A percentile compares a stretch with the other conserved stretches of the same genome.
These are phyloP conservation scores for Lepeophtheirus salmonis DNA, from an alignment of 1,140 invertebrate genomes.

Conservation along the genomic window DNA sequence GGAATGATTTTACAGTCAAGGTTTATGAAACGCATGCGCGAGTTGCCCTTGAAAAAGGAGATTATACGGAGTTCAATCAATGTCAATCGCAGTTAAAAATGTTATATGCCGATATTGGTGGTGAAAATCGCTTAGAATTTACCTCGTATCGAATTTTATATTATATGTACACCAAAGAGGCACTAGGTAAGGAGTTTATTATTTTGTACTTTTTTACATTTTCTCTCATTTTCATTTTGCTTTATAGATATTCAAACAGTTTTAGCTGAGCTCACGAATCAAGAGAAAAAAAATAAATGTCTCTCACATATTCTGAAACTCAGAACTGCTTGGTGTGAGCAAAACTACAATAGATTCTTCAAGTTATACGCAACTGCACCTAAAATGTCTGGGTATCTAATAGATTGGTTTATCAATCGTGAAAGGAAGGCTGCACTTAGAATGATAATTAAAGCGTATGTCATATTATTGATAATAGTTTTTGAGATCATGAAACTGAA, in stretches of 20 bases:
- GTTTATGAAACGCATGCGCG: slow-evolving; percentile 96
- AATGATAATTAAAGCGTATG: slow-evolving; percentile 87
- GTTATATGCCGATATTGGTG: slow-evolving; percentile 57
- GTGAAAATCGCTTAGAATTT: slow-evolving; percentile 61
- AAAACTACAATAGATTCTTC: slow-evolving; percentile 79
- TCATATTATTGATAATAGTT: too few species aligned
- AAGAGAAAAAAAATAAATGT: slow-evolving; percentile 61
- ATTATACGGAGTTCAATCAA: slow-evolving; percentile 97
- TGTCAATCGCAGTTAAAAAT: slow-evolving; percentile 92
- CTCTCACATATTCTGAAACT: slow-evolving; percentile 68
- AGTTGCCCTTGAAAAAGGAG: slow-evolving; percentile 87
- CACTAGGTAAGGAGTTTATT: slow-evolving; percentile 65
- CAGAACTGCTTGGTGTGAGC: slow-evolving; percentile 67
- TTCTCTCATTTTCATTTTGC: slow-evolving; percentile 22
- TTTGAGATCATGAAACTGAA: too few species aligned
- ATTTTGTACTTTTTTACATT: not conserved
- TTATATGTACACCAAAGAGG: slow-evolving; percentile 91
- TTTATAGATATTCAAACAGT: slow-evolving; percentile 75
- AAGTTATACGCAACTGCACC: slow-evolving; percentile 65
- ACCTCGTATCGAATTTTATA: slow-evolving; percentile 85
- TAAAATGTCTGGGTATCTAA: slow-evolving; percentile 82
- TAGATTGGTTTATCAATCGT: slow-evolving; percentile 89
- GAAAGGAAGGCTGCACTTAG: slow-evolving; percentile 76
- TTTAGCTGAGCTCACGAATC: slow-evolving; percentile 50
- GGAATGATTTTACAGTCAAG: slow-evolving; percentile 77